Evolutionary conservation across 2,888 invertebrate species (phyloP).

Genomic region (Noctua pronuba): DNA sequence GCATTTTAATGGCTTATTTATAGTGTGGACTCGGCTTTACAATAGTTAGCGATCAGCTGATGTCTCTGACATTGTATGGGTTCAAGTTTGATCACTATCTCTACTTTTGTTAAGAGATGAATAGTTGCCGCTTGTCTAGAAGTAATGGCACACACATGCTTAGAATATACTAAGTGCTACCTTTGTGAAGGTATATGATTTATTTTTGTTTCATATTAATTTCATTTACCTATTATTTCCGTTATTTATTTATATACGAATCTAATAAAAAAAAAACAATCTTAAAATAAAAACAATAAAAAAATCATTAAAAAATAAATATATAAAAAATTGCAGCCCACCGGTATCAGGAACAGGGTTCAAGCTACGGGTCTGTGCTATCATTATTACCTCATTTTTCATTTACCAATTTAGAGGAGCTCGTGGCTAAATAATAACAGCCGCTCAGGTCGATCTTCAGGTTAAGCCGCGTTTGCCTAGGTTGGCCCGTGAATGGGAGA

Average conservation of each 20-base stretch:
- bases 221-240: not conserved
- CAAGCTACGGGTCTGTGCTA: too few relatives aligned
- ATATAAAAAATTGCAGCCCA: too few relatives aligned
- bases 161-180: not conserved
- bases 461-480: not conserved
- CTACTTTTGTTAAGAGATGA: not conserved
- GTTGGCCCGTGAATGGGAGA: not conserved
- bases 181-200: not conserved
- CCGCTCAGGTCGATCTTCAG: too few relatives aligned
- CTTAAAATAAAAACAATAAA: too few relatives aligned
- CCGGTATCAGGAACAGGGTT: too few relatives aligned
- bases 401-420: not conserved
- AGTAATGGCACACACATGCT: not conserved
- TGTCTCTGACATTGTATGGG: conserved; percentile 14
- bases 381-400: not conserved
- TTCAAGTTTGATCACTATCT: conserved; percentile 24
- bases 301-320: too few relatives aligned
- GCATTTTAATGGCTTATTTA: conserved; percentile 51
- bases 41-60: conserved; percentile 16
- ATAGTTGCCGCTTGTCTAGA: not conserved
- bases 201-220: not conserved
- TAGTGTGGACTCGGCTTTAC: conserved; percentile 1
- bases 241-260: too few relatives aligned
- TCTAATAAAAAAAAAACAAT: too few relatives aligned
- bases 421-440: not conserved